Conservation (phyloP, 2,888 invertebrate genomes). For the Trissoscelio sp. region DNA sequence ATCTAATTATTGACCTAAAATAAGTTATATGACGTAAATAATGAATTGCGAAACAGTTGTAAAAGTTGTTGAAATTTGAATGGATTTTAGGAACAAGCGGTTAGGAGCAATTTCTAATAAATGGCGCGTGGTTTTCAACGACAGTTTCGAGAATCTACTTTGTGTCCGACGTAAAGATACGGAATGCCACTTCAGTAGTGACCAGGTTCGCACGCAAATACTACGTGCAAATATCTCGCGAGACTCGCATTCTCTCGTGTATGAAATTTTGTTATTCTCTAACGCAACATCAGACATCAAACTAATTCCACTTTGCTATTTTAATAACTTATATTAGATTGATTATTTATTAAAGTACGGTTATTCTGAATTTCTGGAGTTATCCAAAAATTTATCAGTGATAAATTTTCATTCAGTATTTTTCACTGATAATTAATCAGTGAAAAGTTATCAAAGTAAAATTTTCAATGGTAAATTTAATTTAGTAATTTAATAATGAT, state of each 20-base stretch:
- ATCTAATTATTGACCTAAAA: no score
- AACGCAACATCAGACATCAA: slow-evolving; percentile 6
- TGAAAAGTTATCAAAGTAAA: no score
- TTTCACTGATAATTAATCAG: no score
- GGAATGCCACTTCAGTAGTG: slow-evolving; percentile 34
- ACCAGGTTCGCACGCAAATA: slow-evolving; percentile 41
- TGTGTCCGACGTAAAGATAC: slow-evolving; percentile 38
- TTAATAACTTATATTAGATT: not conserved
- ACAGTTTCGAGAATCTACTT: slow-evolving; percentile 30
- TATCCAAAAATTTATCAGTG: no score
- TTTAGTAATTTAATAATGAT: no score
- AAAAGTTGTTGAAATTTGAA: no score
- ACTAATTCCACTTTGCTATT: slow-evolving; percentile 15
- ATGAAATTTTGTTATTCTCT: slow-evolving; percentile 59
- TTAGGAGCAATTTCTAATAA: slow-evolving; percentile 10
- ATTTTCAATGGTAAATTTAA: no score
- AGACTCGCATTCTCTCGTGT: slow-evolving; percentile 58
- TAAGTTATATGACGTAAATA: no score
- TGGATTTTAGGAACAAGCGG: not conserved
- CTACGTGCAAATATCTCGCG: slow-evolving; percentile 49
- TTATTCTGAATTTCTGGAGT: no score
- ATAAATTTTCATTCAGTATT: no score
- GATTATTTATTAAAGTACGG: not conserved
- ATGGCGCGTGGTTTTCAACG: slow-evolving; percentile 12
- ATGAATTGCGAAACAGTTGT: no score